These are phyloP conservation scores for Sesia apiformis DNA, from an alignment of 2,888 invertebrate genomes.

Conservation along the genomic window DNA sequence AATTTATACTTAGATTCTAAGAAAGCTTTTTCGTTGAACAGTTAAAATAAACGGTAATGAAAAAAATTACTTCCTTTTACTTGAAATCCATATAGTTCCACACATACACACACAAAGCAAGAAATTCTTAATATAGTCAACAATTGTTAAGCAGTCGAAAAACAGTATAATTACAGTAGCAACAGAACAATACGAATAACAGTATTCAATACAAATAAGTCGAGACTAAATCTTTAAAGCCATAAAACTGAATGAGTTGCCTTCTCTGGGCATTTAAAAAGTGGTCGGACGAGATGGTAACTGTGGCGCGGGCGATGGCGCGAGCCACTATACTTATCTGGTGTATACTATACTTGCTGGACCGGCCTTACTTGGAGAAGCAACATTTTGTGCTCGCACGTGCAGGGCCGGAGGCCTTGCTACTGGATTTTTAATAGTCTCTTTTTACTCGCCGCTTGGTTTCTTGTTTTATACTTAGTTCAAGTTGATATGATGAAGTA, in stretches of 20 bases:
- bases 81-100: slow-evolving; percentile 28
- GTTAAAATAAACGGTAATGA: slow-evolving; percentile 37
- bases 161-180: background rate
- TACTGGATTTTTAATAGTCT: slow-evolving; percentile 57
- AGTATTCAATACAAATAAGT: slow-evolving; percentile 24
- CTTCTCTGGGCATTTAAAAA: slow-evolving; percentile 34
- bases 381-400: slow-evolving; percentile 44
- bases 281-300: slow-evolving; percentile 45
- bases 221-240: slow-evolving; percentile 22
- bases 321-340: slow-evolving; percentile 19
- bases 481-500: background rate
- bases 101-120: slow-evolving; percentile 14
- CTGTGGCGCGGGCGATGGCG: slow-evolving; percentile 29
- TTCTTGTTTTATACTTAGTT: slow-evolving; percentile 25
- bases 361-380: slow-evolving; percentile 24
- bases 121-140: background rate
- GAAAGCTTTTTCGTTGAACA: slow-evolving; percentile 15
- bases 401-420: slow-evolving; percentile 52
- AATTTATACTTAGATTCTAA: slow-evolving; percentile 44
- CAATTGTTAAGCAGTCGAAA: background rate
- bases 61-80: slow-evolving; percentile 38
- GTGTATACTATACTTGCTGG: slow-evolving; percentile 1
- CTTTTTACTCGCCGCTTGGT: slow-evolving; percentile 37
- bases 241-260: slow-evolving; percentile 24
- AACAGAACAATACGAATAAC: slow-evolving; percentile 5